Base-by-base conservation (phyloP, 1,140 invertebrate species). In the Muscidifurax raptorellus region DNA sequence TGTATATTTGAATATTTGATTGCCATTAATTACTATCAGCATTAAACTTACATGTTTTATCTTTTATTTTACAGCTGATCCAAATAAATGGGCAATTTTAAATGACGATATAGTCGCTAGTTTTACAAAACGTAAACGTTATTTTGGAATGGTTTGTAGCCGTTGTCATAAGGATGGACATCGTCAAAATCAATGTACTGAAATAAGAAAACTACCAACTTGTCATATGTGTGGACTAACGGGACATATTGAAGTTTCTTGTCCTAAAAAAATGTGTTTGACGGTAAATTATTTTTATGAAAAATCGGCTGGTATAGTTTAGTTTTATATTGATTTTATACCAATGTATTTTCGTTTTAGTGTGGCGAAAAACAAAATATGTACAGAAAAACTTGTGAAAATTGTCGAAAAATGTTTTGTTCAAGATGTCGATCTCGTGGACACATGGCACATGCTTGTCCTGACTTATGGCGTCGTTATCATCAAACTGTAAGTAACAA, bases 381-480 rank as follows among this genome's bases (percentile, higher is more conserved):
- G 12, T 95, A 92, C 89, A 94, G 94, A 88, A 94, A 94, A 87
- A 95, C 94, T 82, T 96, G 95, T 86, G 91, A 93, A 30, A 91
- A 92, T 67, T 95, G 95, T 89, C 88, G 89, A 40, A 91, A 89
- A 25, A 83, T 94, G 0, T 88, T 88, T 28, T 96, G 96, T 86
- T 90, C 90, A 28, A 91, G 94, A 85, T 96, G 96, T 87, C 93
- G 93, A 83, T 93, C 94, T 85, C 81, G 87, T 32, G 95, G 95
- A 3, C 95, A 96, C 88, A 90, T 90, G 9, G 86, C 88, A n/a
- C 91, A 92, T 1, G 89, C 93, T 86, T 96, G 95, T 88, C 95
- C 96, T 1, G 95, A 96, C 90, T 91, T 95, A 59, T 96, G 95
- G 95, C 93, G 95, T 74, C 92, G 95, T 64, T 96, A 95, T 90